These are phyloP conservation scores for Drosophila fungiperda DNA, from an alignment of 2,888 invertebrate genomes.

Conservation along the genomic window DNA sequence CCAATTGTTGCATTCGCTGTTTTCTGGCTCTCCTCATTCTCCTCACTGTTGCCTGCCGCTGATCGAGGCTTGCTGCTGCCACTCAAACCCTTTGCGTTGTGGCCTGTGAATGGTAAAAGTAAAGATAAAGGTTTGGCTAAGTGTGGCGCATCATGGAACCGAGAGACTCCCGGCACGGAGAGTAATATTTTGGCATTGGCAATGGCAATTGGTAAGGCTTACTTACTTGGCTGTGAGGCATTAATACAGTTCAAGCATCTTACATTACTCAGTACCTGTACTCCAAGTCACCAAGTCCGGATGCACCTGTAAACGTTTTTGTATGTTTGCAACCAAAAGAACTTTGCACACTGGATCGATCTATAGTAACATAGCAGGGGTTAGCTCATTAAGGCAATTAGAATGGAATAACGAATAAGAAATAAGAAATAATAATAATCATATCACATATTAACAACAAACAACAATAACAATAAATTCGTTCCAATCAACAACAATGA, in stretches of 20 bases:
- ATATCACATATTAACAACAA: constrained; percentile 32
- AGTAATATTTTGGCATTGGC: constrained; percentile 5
- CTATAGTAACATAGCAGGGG: constrained; percentile 47
- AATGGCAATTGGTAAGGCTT: constrained; percentile 15
- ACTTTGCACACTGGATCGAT: constrained; percentile 52
- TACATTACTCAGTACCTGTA: constrained; percentile 40
- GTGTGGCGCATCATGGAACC: not conserved
- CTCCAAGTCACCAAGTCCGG: constrained; percentile 10
- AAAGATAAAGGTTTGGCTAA: not conserved
- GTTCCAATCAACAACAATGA: constrained; percentile 44
- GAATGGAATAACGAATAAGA: constrained; percentile 1
- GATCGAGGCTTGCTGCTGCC: constrained; percentile 40
- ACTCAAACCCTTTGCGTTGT: constrained; percentile 37
- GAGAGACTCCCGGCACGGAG: not conserved
- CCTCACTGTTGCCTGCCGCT: constrained; percentile 35
- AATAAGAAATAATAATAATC: constrained; percentile 4
- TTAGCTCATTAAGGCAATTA: constrained; percentile 54
- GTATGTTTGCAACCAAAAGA: constrained; percentile 76
- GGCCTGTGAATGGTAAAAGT: constrained; percentile 54
- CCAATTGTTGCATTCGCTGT: constrained; percentile 5
- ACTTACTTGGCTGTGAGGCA: constrained; percentile 56
- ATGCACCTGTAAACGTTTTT: constrained; percentile 62
- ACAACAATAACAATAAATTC: constrained; percentile 45
- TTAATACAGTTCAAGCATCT: constrained; percentile 15
- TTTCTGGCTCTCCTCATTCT: constrained; percentile 19